Evolutionary conservation across 2,888 invertebrate genomes (phyloP), one percentile per base, ranked within the genome.

Genomic region (Yponomeuta evonymella): DNA sequence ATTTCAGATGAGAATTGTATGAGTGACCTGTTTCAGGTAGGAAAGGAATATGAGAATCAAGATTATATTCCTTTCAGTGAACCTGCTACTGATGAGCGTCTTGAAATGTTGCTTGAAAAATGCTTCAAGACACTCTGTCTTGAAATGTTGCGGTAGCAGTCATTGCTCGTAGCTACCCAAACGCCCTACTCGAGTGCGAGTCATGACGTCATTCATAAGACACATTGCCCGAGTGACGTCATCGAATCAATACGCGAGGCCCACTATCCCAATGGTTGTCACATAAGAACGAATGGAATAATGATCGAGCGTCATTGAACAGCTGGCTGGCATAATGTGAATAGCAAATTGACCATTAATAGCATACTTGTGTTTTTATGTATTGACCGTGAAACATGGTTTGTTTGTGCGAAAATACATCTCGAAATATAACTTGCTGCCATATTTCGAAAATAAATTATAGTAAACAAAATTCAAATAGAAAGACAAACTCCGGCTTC

Each of bases 381-480:
- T 81, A 86, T 83, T 85, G 84, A 83, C 83, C 84, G 79, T 83
- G 82, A 79, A 64, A 64, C 29, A 33, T 33, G 65, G 65, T 30
- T 2, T 65, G 51, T 58, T 15, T 58, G 51, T 15, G 51, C 51
- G 2, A 58, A 58, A 15, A 43, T 8, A 8, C 43, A 43, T 43
- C 43, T 36, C 36, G 36, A 36, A 4, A 36, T 5, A 36, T 2
- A 5, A 36, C 5, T 36, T 36, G 36, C 36, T 4, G 36, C 5
- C 5, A 36, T 36, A 36, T 36, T 36, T 36, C 51, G 51, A 51
- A 51, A 51, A 51, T 12, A 51, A 51, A 12, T 9, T 2, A 51
- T 8, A 2, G 51, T 51, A 12, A 12, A 51, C 10, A 51, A 51
- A 10, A 10, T 51, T 51, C 51, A 36, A 36, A 36, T 36, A 36